phyloP scores from a whole-genome alignment of 2,888 invertebrate species.

The Meiosimyza platycephala region DNA sequence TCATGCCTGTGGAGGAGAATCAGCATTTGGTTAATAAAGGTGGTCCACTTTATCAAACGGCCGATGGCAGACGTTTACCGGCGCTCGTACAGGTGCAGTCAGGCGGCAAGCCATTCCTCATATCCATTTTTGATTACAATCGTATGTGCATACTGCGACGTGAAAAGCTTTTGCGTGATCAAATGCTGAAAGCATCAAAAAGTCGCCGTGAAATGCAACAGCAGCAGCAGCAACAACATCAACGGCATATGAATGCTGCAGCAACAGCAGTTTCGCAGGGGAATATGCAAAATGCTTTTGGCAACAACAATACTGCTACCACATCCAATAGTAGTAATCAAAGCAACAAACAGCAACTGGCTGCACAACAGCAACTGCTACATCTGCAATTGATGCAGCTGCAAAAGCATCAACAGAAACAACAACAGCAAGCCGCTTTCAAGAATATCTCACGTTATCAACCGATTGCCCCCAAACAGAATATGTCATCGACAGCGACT shows the following conservation, averaged over 20 bases:
- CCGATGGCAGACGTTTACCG: constrained; percentile 72
- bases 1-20: constrained; percentile 74
- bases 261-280: constrained; percentile 13
- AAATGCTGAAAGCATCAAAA: constrained; percentile 65
- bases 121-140: constrained; percentile 83
- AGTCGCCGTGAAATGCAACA: constrained; percentile 47
- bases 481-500: background rate
- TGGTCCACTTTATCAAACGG: constrained; percentile 70
- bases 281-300: constrained; percentile 31
- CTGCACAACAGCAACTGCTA: constrained; percentile 43
- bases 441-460: constrained; percentile 42
- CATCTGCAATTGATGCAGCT: constrained; percentile 55
- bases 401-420: constrained; percentile 55
- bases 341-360: constrained; percentile 40
- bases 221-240: constrained; percentile 46
- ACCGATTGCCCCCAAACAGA: constrained; percentile 46
- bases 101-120: constrained; percentile 82
- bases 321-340: constrained; percentile 25
- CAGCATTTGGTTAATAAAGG: constrained; percentile 57
- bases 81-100: constrained; percentile 80
- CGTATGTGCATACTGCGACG: constrained; percentile 80
- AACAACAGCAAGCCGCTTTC: constrained; percentile 41
- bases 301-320: constrained; percentile 38
- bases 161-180: constrained; percentile 74
- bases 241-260: constrained; percentile 37